phyloP scores from a whole-genome alignment of 2,797 vertebrate genomes.

The Lepus townsendii region DNA sequence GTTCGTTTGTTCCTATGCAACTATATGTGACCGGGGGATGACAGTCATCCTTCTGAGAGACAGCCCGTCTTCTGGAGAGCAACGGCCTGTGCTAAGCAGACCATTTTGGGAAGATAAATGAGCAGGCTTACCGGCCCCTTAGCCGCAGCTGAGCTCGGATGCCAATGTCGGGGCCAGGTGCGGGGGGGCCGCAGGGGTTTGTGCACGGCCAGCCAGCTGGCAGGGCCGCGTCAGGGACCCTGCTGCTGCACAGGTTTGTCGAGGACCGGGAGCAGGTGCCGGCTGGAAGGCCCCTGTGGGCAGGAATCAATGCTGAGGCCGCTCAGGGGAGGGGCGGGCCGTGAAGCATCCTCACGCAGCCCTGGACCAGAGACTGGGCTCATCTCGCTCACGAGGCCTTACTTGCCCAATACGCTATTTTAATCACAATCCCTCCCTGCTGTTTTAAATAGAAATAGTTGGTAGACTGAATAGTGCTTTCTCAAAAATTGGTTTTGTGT shows the following conservation, averaged over 20 bases:
- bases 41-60: background rate
- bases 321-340: background rate
- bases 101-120: background rate
- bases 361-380: background rate
- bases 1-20: background rate
- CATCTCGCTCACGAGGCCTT: background rate
- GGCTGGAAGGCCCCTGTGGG: background rate
- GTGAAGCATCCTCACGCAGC: fast-evolving
- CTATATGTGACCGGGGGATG: background rate
- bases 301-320: background rate
- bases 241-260: background rate
- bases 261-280: background rate
- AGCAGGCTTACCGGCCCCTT: background rate
- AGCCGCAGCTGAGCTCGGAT: background rate
- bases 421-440: background rate
- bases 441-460: background rate
- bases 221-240: background rate
- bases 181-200: background rate
- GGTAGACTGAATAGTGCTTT: background rate
- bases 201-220: background rate
- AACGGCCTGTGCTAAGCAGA: background rate
- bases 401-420: background rate
- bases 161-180: background rate
- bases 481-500: slow-evolving; percentile 31
- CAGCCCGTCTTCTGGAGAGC: background rate